These are phyloP conservation scores for Magallana ariakensis DNA, from an alignment of 1,140 invertebrate genomes.

Conservation along the genomic window DNA sequence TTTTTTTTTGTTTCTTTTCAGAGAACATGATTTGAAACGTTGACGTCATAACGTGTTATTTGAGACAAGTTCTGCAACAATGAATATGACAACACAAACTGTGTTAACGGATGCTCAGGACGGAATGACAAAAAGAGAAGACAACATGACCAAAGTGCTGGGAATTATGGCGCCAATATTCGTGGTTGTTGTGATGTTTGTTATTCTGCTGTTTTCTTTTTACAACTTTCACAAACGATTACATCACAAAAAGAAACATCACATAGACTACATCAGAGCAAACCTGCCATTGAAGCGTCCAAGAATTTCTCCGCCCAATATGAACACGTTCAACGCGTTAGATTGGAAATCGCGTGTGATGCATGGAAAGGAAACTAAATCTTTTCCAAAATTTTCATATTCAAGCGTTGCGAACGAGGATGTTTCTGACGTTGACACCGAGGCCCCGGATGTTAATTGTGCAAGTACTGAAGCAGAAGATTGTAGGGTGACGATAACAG, in stretches of 20 bases:
- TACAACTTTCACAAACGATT: constrained; percentile 9
- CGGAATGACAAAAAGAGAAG: not conserved
- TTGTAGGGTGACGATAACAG: not conserved
- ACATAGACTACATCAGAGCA: not conserved
- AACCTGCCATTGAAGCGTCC: constrained; percentile 1
- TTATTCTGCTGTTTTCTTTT: not conserved
- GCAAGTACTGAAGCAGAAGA: not conserved
- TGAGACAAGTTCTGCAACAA: not conserved
- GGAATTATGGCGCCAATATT: not conserved
- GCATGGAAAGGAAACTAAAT: not conserved
- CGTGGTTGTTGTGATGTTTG: not conserved
- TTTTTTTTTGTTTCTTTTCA: not conserved
- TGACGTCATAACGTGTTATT: not conserved
- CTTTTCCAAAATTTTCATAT: not conserved
- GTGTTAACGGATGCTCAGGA: not conserved
- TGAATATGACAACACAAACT: not conserved
- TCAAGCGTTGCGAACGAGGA: not conserved
- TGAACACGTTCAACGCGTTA: not conserved
- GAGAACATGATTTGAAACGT: not conserved
- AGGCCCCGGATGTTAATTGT: not conserved
- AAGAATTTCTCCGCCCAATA: not conserved
- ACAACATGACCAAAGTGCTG: not conserved
- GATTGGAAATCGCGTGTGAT: not conserved
- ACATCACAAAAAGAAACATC: not conserved
- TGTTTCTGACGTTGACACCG: not conserved